A percentile compares a stretch with the other conserved stretches of the same genome.
Evolutionary conservation across 2,113 vertebrate species (phyloP).

Genomic region (Anser cygnoides): DNA sequence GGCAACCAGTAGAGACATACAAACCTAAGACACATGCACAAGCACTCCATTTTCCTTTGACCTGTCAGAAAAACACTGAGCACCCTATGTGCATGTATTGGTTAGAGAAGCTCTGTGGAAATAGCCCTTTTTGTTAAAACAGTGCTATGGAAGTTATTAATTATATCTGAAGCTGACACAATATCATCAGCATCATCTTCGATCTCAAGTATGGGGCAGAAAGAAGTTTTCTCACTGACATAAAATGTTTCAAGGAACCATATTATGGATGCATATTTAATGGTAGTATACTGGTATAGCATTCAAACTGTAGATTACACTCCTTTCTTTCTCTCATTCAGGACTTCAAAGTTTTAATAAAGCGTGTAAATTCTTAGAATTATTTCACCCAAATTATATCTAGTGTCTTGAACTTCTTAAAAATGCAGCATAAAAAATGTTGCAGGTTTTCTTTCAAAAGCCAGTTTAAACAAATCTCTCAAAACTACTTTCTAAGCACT

Average conservation of each 20-base stretch:
- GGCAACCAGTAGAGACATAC: not conserved
- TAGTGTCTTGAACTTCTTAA: not conserved
- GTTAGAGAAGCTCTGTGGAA: not conserved
- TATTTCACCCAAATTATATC: not conserved
- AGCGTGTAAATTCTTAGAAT: not conserved
- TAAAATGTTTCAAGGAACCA: not conserved
- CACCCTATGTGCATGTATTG: accelerated
- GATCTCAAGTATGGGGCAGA: not conserved
- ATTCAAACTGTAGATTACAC: not conserved
- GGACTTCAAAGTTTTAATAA: not conserved
- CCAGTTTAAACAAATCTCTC: not conserved
- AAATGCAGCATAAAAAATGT: not conserved
- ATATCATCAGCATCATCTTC: not conserved
- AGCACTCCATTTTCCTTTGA: not conserved
- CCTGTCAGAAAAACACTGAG: not conserved
- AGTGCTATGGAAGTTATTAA: not conserved
- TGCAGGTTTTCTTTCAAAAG: not conserved
- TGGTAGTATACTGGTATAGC: not conserved
- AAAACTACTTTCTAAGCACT: not conserved
- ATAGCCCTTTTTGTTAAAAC: not conserved
- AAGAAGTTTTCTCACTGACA: not conserved
- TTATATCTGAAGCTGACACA: not conserved
- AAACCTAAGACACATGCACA: not conserved
- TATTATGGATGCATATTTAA: not conserved
- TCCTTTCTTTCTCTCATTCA: not conserved